Evolutionary conservation across 1,140 invertebrate species (phyloP).

Genomic region (Cardiocondyla obscurior): DNA sequence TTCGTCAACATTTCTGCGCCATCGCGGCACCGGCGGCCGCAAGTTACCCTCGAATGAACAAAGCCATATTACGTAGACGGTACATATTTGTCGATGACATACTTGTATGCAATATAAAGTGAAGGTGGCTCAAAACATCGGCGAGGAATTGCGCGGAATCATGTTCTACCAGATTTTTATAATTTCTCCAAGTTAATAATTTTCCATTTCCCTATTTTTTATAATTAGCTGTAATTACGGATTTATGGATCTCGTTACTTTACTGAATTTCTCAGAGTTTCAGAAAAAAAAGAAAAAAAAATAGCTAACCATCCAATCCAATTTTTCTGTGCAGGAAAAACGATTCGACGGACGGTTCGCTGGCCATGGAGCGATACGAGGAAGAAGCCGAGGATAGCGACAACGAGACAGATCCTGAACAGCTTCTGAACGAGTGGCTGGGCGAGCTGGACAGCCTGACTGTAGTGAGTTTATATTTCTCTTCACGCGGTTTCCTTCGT

Average conservation of each 20-base stretch:
- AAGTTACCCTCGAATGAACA: constrained; percentile 40
- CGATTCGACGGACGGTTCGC: background rate
- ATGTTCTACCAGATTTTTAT: background rate
- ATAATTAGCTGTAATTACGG: background rate
- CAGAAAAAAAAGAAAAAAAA: no score
- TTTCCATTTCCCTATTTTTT: background rate
- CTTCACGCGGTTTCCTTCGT: background rate
- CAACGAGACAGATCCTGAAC: constrained; percentile 86
- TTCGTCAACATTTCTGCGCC: constrained; percentile 19
- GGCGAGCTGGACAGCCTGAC: constrained; percentile 87
- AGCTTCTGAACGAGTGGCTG: constrained; percentile 87
- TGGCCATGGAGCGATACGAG: constrained; percentile 80
- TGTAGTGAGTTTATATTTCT: constrained; percentile 84
- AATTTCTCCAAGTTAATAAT: background rate
- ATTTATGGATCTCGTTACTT: background rate
- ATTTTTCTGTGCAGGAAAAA: constrained; percentile 32
- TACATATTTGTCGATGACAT: constrained; percentile 61
- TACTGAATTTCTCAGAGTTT: background rate
- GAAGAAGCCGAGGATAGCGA: constrained; percentile 84
- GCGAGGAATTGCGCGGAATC: background rate
- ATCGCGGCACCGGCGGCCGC: constrained; percentile 34
- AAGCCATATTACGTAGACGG: constrained; percentile 45
- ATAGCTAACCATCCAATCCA: no score
- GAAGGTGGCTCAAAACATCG: background rate
- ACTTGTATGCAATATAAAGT: background rate